phyloP scores from a whole-genome alignment of 2,113 vertebrate species.

The Australoheros scitulus region DNA sequence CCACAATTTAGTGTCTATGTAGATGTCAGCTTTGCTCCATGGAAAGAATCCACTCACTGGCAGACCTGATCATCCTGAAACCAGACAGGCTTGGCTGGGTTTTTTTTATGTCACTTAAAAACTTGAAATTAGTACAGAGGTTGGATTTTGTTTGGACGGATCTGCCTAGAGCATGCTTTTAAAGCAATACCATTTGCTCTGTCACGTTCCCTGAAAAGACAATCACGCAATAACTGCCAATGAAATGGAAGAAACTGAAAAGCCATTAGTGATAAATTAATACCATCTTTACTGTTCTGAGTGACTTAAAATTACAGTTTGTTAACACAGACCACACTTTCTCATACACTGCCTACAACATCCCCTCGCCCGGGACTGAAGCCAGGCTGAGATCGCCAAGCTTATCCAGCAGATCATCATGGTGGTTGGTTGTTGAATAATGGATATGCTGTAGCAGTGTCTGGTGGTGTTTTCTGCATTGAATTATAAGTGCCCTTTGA shows the following conservation, averaged over 20 bases:
- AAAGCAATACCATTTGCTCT: neutral
- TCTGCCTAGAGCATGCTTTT: conserved; percentile 4
- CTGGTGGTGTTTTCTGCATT: neutral
- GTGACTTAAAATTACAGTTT: neutral
- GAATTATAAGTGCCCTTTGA: neutral
- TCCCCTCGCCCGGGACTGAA: neutral
- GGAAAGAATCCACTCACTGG: conserved; percentile 60
- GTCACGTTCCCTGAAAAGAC: neutral
- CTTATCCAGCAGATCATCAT: neutral
- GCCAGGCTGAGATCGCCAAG: neutral
- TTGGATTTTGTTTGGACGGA: conserved; percentile 16
- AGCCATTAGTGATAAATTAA: neutral
- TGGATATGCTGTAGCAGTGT: neutral
- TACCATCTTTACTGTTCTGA: neutral
- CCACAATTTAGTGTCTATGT: conserved; percentile 24
- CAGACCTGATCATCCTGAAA: conserved; percentile 46
- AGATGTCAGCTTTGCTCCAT: conserved; percentile 30
- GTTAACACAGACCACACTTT: neutral
- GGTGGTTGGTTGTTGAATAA: neutral
- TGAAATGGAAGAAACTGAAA: conserved; percentile 10
- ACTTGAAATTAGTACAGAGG: conserved; percentile 17
- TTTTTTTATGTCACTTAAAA: conserved; percentile 27
- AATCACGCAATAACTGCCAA: neutral
- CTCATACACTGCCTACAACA: neutral
- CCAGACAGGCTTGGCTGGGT: conserved; percentile 19